These are phyloP conservation scores for Amphiprion percula DNA, from an alignment of 2,113 vertebrate species.

Conservation along the genomic window DNA sequence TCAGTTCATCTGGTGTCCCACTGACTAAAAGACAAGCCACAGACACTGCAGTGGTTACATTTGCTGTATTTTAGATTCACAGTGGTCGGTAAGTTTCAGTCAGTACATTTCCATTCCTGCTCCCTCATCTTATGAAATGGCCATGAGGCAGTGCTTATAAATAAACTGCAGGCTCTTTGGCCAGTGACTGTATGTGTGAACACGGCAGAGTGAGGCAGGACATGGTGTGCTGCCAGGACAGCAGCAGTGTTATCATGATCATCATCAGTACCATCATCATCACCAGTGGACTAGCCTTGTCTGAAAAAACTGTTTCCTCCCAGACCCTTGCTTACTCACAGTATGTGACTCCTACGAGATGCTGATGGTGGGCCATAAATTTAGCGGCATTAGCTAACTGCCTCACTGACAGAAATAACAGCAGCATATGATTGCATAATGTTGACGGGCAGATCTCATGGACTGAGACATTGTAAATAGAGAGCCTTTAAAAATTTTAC, in stretches of 20 bases:
- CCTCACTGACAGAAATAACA: conserved; percentile 38
- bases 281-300: not conserved
- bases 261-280: conserved; percentile 30
- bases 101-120: conserved; percentile 55
- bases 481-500: too few relatives aligned
- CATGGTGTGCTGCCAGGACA: conserved; percentile 73
- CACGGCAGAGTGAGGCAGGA: conserved; percentile 39
- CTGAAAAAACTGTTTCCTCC: conserved; percentile 16
- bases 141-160: conserved; percentile 61
- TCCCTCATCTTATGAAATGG: conserved; percentile 51
- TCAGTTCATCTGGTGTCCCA: not conserved
- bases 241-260: conserved; percentile 16
- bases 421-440: conserved; percentile 31
- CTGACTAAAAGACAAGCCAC: not conserved
- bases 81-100: not conserved
- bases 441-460: conserved; percentile 22
- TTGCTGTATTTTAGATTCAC: conserved; percentile 11
- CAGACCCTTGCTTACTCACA: not conserved
- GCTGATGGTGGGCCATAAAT: conserved; percentile 11
- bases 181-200: conserved; percentile 19
- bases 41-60: not conserved
- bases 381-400: conserved; percentile 21
- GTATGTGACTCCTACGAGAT: conserved; percentile 5
- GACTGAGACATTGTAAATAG: too few relatives aligned
- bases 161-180: conserved; percentile 70